phyloP scores from a whole-genome alignment of 2,113 vertebrate species.

The Euleptes europaea region DNA sequence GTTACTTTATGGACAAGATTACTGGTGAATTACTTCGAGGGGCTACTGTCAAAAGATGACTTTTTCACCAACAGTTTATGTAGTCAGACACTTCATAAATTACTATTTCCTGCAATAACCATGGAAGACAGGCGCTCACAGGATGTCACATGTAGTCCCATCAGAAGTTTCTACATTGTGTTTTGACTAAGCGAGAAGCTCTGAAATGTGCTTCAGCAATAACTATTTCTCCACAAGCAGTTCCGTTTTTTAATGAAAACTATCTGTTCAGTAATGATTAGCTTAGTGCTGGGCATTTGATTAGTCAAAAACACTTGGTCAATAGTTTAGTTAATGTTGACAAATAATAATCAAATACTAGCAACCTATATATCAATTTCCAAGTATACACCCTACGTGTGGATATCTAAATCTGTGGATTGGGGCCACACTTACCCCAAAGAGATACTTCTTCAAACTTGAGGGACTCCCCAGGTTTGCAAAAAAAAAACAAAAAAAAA shows the following conservation, averaged over 20 bases:
- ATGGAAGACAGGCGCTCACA: conserved; percentile 43
- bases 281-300: background rate
- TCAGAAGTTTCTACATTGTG: conserved; percentile 34
- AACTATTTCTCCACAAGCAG: conserved; percentile 2
- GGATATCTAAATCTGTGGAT: no score
- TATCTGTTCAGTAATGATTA: conserved; percentile 13
- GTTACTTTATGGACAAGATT: conserved; percentile 44
- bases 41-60: conserved; percentile 24
- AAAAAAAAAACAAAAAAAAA: no score
- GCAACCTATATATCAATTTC: no score
- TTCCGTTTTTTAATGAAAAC: conserved; percentile 13
- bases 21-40: conserved; percentile 53
- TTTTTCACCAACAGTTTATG: conserved; percentile 37
- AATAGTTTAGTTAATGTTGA: no score
- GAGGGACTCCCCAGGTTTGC: no score
- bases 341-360: background rate
- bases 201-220: conserved; percentile 3
- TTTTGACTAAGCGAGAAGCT: conserved; percentile 34
- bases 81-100: conserved; percentile 25
- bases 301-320: background rate
- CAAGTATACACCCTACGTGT: no score
- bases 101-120: conserved; percentile 26
- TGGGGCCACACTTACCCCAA: no score
- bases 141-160: background rate
- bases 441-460: no score